Conservation (phyloP, 1,140 invertebrate genomes). For the Solenopsis invicta region DNA sequence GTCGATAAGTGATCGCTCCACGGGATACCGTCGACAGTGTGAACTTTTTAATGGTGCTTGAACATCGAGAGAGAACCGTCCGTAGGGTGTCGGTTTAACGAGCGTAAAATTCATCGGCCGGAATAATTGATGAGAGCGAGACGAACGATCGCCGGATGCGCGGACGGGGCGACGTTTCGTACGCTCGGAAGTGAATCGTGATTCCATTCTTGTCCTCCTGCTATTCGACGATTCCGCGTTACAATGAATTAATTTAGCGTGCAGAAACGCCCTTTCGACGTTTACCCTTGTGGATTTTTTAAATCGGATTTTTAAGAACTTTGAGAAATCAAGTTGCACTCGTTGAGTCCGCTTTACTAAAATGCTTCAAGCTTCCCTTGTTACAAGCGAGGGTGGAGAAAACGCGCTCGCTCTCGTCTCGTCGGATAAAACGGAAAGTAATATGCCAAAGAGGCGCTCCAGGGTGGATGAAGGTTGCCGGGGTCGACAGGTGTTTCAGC, state of each 20-base stretch:
- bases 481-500: conserved; percentile 61
- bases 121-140: conserved; percentile 65
- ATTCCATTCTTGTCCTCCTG: conserved; percentile 28
- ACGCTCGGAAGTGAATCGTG: conserved; percentile 27
- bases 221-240: conserved; percentile 2
- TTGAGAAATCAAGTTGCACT: conserved; percentile 23
- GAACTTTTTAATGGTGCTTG: conserved; percentile 63
- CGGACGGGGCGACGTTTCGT: conserved; percentile 33
- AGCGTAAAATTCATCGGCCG: conserved; percentile 66
- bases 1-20: conserved; percentile 64
- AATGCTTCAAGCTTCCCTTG: conserved; percentile 17
- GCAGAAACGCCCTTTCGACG: not conserved
- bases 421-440: conserved; percentile 62
- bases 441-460: conserved; percentile 66
- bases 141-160: conserved; percentile 28
- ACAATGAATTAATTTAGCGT: conserved; percentile 29
- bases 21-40: conserved; percentile 51
- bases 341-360: not conserved
- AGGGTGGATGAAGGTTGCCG: not conserved
- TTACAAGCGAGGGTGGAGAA: not conserved
- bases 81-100: conserved; percentile 61
- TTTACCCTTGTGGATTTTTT: not conserved
- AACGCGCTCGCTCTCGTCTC: not conserved
- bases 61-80: conserved; percentile 30
- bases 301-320: conserved; percentile 13